phyloP scores from a whole-genome alignment of 1,140 invertebrate species.

The Platyscapa corneri region DNA sequence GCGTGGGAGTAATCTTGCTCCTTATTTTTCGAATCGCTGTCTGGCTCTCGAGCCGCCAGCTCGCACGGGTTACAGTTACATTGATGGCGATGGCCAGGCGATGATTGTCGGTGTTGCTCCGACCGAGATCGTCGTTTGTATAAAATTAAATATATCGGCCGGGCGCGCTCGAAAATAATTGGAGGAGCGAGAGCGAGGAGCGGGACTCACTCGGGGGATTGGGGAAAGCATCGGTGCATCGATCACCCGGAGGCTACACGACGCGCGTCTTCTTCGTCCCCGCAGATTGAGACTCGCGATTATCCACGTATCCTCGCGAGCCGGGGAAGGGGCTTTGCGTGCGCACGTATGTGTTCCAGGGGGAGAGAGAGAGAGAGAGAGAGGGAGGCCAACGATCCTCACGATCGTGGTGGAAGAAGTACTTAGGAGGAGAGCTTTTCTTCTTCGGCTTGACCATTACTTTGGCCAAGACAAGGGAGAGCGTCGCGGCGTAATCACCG shows the following conservation, averaged over 20 bases:
- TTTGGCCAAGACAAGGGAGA: constrained; percentile 43
- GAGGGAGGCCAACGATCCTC: constrained; percentile 47
- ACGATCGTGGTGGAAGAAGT: constrained; percentile 46
- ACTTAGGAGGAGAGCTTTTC: constrained; percentile 42
- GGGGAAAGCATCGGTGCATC: constrained; percentile 49
- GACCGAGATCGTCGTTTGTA: constrained; percentile 52
- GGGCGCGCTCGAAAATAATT: constrained; percentile 63
- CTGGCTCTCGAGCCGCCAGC: neutral
- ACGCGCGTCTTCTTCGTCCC: constrained; percentile 31
- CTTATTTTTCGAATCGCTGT: neutral
- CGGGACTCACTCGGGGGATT: constrained; percentile 39
- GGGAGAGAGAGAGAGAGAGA: neutral
- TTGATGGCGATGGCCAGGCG: constrained; percentile 58
- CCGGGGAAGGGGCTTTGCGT: too few species aligned
- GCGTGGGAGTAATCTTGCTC: constrained; percentile 52
- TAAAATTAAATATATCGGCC: constrained; percentile 61
- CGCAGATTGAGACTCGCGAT: constrained; percentile 49
- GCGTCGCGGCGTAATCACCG: constrained; percentile 49
- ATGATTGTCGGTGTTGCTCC: constrained; percentile 60
- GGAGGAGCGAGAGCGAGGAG: constrained; percentile 51
- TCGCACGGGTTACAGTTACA: constrained; percentile 33
- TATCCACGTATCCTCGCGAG: neutral
- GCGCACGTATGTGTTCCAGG: neutral
- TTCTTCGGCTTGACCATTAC: constrained; percentile 46
- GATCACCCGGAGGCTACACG: constrained; percentile 36